Conservation (phyloP, 2,797 vertebrate genomes). For the Acrossocheilus wenchowensis region DNA sequence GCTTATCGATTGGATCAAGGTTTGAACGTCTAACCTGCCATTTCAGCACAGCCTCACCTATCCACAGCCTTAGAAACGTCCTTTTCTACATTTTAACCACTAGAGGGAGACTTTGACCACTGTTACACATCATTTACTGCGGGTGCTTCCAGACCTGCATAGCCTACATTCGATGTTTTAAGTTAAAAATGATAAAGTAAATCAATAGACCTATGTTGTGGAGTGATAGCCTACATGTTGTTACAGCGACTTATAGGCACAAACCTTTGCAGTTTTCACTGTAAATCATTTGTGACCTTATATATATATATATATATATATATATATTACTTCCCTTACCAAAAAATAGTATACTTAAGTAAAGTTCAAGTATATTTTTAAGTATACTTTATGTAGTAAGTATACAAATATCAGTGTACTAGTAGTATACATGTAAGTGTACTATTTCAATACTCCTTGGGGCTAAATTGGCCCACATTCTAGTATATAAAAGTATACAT, state of each 20-base stretch:
- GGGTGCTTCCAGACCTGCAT: not conserved
- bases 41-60: not conserved
- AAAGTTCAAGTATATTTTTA: too few relatives aligned
- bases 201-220: not conserved
- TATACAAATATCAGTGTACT: too few relatives aligned
- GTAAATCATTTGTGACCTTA: not conserved
- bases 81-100: not conserved
- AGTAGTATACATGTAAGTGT: too few relatives aligned
- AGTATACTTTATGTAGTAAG: too few relatives aligned
- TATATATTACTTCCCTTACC: not conserved
- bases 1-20: not conserved
- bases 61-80: not conserved
- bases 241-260: not conserved
- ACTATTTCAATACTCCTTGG: too few relatives aligned
- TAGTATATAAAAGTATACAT: too few relatives aligned
- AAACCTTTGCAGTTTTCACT: not conserved
- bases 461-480: too few relatives aligned
- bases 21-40: not conserved
- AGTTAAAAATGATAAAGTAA: not conserved
- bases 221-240: not conserved
- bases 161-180: not conserved
- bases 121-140: not conserved
- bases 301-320: not conserved
- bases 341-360: too few relatives aligned
- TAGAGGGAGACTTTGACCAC: slow-evolving; percentile 16